These are phyloP conservation scores for Montipora capitata DNA, from an alignment of 92 coral and sea anemone genomes.

Conservation along the genomic window DNA sequence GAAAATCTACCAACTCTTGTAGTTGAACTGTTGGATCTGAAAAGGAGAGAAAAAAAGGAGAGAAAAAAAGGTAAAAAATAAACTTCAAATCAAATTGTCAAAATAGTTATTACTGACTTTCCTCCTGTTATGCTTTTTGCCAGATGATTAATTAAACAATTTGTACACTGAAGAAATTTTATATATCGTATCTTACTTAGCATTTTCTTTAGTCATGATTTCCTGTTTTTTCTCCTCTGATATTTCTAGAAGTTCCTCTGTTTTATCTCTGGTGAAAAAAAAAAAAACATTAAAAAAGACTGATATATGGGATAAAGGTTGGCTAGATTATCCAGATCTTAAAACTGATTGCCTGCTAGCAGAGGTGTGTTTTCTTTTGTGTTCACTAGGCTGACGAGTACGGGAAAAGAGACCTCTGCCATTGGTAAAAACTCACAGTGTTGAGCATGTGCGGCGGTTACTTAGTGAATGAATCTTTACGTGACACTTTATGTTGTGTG, in stretches of 20 bases:
- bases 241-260: slow-evolving; percentile 87
- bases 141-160: no score
- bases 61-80: not conserved
- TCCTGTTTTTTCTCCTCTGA: slow-evolving; percentile 94
- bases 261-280: slow-evolving; percentile 82
- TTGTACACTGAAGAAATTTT: no score
- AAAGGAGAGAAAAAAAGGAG: not conserved
- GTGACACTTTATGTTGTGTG: no score
- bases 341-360: no score
- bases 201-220: slow-evolving; percentile 88
- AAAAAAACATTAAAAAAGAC: not conserved
- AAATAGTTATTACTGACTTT: not conserved
- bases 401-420: no score
- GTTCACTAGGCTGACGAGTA: no score
- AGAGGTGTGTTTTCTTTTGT: no score
- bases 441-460: no score
- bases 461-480: no score
- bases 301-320: no score
- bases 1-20: slow-evolving; percentile 59
- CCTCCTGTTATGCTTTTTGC: not conserved
- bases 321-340: no score
- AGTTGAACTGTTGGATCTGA: slow-evolving; percentile 63
- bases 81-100: not conserved
- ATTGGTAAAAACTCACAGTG: no score
- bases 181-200: slow-evolving; percentile 75